Evolutionary conservation across 2,888 invertebrate genomes (phyloP), one percentile per base, ranked within the genome.

Genomic region (Zeuzera pyrina): DNA sequence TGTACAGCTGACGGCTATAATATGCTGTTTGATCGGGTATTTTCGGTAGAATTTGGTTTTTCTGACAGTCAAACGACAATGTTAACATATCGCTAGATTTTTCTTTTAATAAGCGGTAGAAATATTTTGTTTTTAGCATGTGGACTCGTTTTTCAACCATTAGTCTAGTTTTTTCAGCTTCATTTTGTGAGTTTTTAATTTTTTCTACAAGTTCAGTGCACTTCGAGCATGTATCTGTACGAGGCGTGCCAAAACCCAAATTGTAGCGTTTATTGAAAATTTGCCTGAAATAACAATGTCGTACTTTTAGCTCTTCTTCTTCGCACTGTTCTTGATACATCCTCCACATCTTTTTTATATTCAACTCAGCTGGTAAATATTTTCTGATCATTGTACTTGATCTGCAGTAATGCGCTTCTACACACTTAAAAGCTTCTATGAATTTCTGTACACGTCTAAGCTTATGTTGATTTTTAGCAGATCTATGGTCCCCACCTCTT

Each of bases 1-100:
- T 35, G 36, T 48, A 46, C 8, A 50, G 29, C 30, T 52, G 45
- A 8, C 19, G 19, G 8, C 19, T 19, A 8, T 19, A 19, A 19
- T 19, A 19, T 19, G 19, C 19, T 8, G 8, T 8, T 8, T 19
- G 19, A 19, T 19, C 19, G 8, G 19, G 8, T 19, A 19, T 19
- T 19, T 19, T 19, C 8, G 19, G 19, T 8, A 19, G 8, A 6
- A 19, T 8, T 8, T 19, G 19, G 8, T 19, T 19, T 19, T 19
- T 19, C 19, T 19, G 19, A 19, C 19, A 19, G 8, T 19, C 19
- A 19, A 19, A 19, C 5, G 19, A 19, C 5, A 19, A 8, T 8
- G 8, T 8, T 6, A 19, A 5, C 8, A 19, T 6, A 8, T 19
- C 19, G 19, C 8, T 8, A 5, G 5, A 6, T 19, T 19, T 19